A percentile compares a stretch with the other conserved stretches of the same genome.
phyloP scores from a whole-genome alignment of 2,797 vertebrate species.

The Spinus olivaceus region DNA sequence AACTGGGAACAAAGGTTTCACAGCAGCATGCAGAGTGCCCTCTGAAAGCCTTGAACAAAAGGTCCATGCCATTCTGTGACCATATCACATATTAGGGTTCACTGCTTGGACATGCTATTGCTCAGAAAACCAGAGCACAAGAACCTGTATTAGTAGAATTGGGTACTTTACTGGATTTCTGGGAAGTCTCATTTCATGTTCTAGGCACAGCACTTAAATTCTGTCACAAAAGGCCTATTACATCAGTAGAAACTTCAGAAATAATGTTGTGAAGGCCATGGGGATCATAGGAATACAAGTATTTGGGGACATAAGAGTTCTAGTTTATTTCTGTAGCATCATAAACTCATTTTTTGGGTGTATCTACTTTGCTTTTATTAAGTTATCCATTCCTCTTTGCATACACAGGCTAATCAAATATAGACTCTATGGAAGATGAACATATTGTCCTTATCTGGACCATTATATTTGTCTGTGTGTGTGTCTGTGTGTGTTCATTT shows the following conservation, averaged over 20 bases:
- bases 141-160: background rate
- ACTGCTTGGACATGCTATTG: background rate
- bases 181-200: background rate
- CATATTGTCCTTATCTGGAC: background rate
- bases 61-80: background rate
- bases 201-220: background rate
- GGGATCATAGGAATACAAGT: background rate
- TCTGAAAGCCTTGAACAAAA: background rate
- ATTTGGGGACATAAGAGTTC: background rate
- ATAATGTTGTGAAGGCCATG: background rate
- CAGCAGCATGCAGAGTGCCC: background rate
- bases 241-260: background rate
- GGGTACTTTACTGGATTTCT: background rate
- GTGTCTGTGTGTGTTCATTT: background rate
- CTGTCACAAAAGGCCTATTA: background rate
- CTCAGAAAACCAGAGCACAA: background rate
- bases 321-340: background rate
- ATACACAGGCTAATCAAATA: background rate
- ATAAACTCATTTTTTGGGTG: background rate
- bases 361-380: conserved; percentile 19
- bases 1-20: background rate
- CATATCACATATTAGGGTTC: background rate
- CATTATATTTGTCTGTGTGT: background rate
- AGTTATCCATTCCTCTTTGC: background rate
- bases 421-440: background rate